Evolutionary conservation across 2,797 vertebrate genomes (phyloP), one percentile per base, ranked within the genome.

Genomic region (Anableps anableps): DNA sequence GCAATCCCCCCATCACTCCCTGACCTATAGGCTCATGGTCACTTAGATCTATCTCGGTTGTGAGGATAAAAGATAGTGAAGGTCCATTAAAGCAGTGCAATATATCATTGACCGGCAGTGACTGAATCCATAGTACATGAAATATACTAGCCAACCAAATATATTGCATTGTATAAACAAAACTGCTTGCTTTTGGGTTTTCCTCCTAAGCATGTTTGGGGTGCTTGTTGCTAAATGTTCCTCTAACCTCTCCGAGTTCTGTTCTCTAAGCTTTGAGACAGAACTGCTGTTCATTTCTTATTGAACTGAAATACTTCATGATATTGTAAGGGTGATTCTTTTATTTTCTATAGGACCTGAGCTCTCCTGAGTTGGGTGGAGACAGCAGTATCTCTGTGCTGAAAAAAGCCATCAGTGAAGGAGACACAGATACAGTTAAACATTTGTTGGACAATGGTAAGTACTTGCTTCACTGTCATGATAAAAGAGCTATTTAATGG

Each of bases 391-490:
- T 93, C 8, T 93, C 94, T 0, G 60, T 74, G 0, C 91, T 99
- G 58, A 98, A 98, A 94, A 96, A 87, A 84, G 98, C 98, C 77
- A 91, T 99, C 73, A 91, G 89, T 83, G 16, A 81, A 2, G 96
- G 97, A 88, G 95, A 98, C 89, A 77, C 90, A 75, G 75, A 83
- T 0, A 76, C 95, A 60, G 93, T 98, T 64, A 89, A 96, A 80
- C 93, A 96, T 70, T 96, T 99, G 64, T 87, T 99, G 92, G 95
- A 98, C 85, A 95, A 92, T 0, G 98, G 98, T 95, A 92, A 94
- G 95, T 87, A 71, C 82, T 66, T 47, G 38, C 21, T 86, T 68
- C 1, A 53, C 36, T n/a, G 16, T 5, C 1, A 11, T 51, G 38
- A 58, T 75, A 31, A 45, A 38, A 29, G 13, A 62, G 58, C 29